Base-by-base conservation (phyloP, 64 coral and sea anemone genomes). In the Montipora sp. region DNA sequence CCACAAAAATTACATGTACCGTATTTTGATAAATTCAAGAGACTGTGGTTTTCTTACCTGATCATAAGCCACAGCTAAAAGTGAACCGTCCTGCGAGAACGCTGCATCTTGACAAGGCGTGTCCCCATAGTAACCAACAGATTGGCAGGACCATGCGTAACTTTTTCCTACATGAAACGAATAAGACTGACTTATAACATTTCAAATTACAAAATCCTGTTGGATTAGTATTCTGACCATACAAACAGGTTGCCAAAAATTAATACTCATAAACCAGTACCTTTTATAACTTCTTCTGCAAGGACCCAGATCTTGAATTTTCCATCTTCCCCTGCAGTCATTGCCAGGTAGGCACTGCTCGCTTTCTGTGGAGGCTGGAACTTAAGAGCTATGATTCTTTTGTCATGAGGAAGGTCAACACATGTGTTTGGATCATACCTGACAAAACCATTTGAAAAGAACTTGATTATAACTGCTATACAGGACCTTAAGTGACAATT, bases 231-330 rank as follows among this genome's bases (percentile, higher is more conserved):
- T 55, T 7, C 51, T 63, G 60, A 11, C 13, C 3, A 36, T 36
- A 36, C 36, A 36, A 12, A 63, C 13, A 16, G 60, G 14, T 63
- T 63, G 60, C 10, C 60, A 63, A 63, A 63, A 12, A 11, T 14
- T 14, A 63, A 63, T 63, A 12, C 14, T 12, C 59, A 63, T 63
- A 14, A 5, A 55, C 6, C 51, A 7, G 9, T 89, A 95, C 94
- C 92, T 92, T 77, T 81, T 15, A 95, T 90, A 66, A 65, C 88
- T 71, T 19, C 77, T 81, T 96, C 63, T 75, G 67, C 69, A 43
- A 99, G 73, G 27, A 84, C n/a, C 98, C 98, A 99, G 65, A 99
- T 94, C 68, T 99, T 99, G 48, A 99, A 99, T 73, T 99, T 99
- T 58, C 98, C 98, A 75, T 99, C 98, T 16, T 46, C 12, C 0